A percentile compares a stretch with the other conserved stretches of the same genome.
Evolutionary conservation across 2,113 vertebrate species (phyloP).

Genomic region (Paralichthys olivaceus): DNA sequence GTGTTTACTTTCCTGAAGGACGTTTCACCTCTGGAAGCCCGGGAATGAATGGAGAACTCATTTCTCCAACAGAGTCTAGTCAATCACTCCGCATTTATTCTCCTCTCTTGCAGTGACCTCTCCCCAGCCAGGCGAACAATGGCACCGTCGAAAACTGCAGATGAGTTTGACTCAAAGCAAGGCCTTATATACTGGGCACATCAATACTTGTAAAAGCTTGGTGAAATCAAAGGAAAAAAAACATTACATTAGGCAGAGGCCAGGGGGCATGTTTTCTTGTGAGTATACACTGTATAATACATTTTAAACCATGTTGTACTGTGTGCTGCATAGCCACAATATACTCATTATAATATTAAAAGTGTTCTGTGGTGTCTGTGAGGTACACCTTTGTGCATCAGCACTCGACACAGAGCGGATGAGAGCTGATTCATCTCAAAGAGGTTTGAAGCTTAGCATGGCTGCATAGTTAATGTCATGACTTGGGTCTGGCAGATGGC

Average conservation of each 20-base stretch:
- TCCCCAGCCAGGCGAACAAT: slow-evolving; percentile 73
- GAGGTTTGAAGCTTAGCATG: slow-evolving; percentile 74
- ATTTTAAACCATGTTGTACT: slow-evolving; percentile 5
- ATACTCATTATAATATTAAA: slow-evolving; percentile 15
- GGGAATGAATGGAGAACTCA: slow-evolving; percentile 73
- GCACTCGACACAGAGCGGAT: slow-evolving; percentile 64
- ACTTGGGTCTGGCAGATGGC: slow-evolving; percentile 86
- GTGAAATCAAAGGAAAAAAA: slow-evolving; percentile 64
- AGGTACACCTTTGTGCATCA: slow-evolving; percentile 45
- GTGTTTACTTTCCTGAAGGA: slow-evolving; percentile 82
- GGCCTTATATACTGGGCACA: slow-evolving; percentile 41
- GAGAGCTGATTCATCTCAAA: slow-evolving; percentile 66
- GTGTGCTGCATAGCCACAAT: slow-evolving; percentile 15
- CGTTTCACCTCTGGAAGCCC: slow-evolving; percentile 74
- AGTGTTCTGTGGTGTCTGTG: slow-evolving; percentile 14
- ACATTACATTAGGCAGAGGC: slow-evolving; percentile 26
- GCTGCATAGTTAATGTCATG: slow-evolving; percentile 84
- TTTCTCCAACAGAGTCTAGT: slow-evolving; percentile 78
- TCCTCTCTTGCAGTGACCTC: slow-evolving; percentile 74
- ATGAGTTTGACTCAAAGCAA: slow-evolving; percentile 75
- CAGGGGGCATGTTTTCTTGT: slow-evolving; percentile 10
- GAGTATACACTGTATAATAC: slow-evolving; percentile 17
- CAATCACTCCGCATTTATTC: slow-evolving; percentile 80
- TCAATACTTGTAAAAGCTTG: slow-evolving; percentile 68
- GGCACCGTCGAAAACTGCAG: slow-evolving; percentile 67